A percentile compares a stretch with the other conserved stretches of the same genome.
phyloP scores from a whole-genome alignment of 2,888 invertebrate genomes.

The Meganola albula region DNA sequence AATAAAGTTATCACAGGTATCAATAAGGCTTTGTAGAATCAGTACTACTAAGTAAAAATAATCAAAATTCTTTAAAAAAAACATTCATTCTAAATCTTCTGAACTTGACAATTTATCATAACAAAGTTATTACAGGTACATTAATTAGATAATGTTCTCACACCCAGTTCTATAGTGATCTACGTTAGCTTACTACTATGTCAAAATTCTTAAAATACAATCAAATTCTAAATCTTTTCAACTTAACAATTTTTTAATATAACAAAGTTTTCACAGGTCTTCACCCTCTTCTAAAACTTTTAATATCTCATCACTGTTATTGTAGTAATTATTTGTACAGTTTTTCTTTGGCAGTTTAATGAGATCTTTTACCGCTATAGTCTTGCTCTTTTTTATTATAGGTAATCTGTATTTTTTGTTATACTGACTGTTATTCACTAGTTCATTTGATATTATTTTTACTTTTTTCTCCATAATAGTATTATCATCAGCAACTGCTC shows the following conservation, averaged over 20 bases:
- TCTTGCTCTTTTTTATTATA: conserved; percentile 6
- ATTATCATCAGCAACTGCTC: conserved; percentile 12
- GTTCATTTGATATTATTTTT: conserved; percentile 14
- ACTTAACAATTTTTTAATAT: conserved; percentile 3
- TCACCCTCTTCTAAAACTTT: conserved; percentile 8
- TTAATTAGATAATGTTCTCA: too few species aligned
- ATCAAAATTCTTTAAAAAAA: too few species aligned
- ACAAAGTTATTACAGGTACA: conserved; percentile 2
- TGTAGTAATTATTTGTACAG: conserved; percentile 6
- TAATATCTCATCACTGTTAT: conserved; percentile 8
- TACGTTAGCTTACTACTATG: not conserved
- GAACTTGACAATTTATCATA: conserved; percentile 4
- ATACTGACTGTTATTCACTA: conserved; percentile 12
- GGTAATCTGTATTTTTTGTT: conserved; percentile 10
- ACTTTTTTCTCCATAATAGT: conserved; percentile 13
- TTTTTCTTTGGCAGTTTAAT: conserved; percentile 6
- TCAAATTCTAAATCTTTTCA: conserved; percentile 5
- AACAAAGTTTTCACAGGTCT: conserved; percentile 5
- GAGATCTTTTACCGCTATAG: conserved; percentile 7
- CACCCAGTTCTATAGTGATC: too few species aligned
- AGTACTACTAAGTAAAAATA: too few species aligned
- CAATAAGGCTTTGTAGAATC: too few species aligned
- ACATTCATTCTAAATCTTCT: conserved; percentile 2
- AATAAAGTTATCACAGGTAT: too few species aligned
- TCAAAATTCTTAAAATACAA: conserved; percentile 1